Evolutionary conservation across 2,113 vertebrate species (phyloP).

Genomic region (Copsychus sechellarum): DNA sequence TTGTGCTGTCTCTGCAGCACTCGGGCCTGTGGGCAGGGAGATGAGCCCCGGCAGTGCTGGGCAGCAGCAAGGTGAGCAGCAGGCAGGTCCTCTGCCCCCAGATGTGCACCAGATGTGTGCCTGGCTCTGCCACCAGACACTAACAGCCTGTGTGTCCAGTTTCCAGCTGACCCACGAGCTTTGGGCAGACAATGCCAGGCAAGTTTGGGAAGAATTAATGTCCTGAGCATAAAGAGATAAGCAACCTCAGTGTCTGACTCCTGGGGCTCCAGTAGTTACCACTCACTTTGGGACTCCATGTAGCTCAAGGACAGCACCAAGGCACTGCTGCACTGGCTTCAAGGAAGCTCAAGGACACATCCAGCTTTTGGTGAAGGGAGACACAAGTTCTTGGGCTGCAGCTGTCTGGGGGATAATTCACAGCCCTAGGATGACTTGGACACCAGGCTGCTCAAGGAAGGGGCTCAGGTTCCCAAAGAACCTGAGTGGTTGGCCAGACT

Average conservation of each 20-base stretch:
- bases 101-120: background rate
- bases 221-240: background rate
- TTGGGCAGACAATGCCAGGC: background rate
- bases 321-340: rapidly evolving
- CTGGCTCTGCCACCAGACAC: no score
- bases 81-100: background rate
- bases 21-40: rapidly evolving
- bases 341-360: background rate
- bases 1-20: rapidly evolving
- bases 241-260: background rate
- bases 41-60: no score
- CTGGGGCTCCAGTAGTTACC: rapidly evolving
- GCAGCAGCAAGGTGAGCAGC: background rate
- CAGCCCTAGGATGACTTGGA: background rate
- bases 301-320: background rate
- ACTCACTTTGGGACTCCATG: rapidly evolving
- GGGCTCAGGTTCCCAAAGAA: background rate
- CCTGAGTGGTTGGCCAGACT: rapidly evolving
- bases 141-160: background rate
- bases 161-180: background rate
- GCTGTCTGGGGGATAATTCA: background rate
- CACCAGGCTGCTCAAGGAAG: background rate
- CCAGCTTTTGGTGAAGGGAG: background rate
- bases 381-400: background rate
- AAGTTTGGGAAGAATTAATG: background rate